Percentiles rank a stretch among this genome's conserved stretches.
Evolutionary conservation across 2,113 vertebrate species (phyloP).

Genomic region (Crypturellus undulatus): DNA sequence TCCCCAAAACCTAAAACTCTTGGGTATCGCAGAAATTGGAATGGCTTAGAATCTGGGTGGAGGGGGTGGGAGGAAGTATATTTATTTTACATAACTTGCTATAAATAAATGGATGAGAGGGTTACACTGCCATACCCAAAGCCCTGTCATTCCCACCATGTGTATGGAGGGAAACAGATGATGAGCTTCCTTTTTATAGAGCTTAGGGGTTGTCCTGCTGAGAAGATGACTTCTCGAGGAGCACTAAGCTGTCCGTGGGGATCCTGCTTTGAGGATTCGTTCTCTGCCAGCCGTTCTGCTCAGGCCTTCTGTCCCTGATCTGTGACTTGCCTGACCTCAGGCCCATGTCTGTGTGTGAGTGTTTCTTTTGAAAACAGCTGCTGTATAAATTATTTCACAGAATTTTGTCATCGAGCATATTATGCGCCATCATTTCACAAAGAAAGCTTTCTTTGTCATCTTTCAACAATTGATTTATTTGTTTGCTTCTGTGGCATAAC

Average conservation of each 20-base stretch:
- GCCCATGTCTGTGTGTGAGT: conserved; percentile 7
- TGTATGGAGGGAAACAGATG: not conserved
- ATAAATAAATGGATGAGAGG: not conserved
- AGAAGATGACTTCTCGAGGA: not conserved
- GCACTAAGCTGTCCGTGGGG: not conserved
- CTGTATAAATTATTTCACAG: conserved; percentile 56
- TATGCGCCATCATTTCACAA: conserved; percentile 21
- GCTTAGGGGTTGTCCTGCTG: not conserved
- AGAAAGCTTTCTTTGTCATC: conserved; percentile 65
- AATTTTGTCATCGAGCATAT: conserved; percentile 52
- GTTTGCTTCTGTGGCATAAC: conserved; percentile 24
- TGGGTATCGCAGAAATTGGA: not conserved
- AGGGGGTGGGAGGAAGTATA: not conserved
- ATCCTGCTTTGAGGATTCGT: not conserved
- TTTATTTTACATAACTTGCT: not conserved
- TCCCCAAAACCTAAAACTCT: not conserved
- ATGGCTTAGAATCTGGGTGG: not conserved
- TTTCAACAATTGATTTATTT: conserved; percentile 65
- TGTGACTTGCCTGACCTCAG: conserved; percentile 51
- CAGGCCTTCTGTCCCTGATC: not conserved
- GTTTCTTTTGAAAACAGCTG: conserved; percentile 69
- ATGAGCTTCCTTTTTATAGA: not conserved
- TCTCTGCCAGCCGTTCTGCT: not conserved
- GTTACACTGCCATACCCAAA: not conserved
- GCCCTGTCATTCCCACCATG: not conserved